These are phyloP conservation scores for Alloplasta piceator DNA, from an alignment of 2,888 invertebrate species.

Conservation along the genomic window DNA sequence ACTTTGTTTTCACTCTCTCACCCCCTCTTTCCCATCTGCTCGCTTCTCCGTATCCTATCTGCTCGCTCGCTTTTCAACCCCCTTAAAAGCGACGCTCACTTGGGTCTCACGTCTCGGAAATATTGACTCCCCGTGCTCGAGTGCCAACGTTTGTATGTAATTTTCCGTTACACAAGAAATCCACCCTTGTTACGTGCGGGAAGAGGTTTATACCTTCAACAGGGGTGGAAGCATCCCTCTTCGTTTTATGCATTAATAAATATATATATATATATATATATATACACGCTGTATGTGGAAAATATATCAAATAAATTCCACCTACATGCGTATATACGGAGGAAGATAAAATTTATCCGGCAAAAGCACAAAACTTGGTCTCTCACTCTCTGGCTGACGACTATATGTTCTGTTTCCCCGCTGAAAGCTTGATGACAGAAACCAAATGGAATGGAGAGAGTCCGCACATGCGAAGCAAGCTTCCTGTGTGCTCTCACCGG, in stretches of 20 bases:
- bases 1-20: background rate
- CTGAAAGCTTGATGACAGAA: constrained; percentile 48
- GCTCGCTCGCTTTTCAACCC: constrained; percentile 41
- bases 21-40: constrained; percentile 6
- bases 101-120: constrained; percentile 53
- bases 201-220: constrained; percentile 42
- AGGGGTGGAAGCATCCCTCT: background rate
- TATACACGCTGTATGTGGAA: background rate
- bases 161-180: constrained; percentile 51
- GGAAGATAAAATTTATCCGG: background rate
- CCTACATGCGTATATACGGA: background rate
- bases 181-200: background rate
- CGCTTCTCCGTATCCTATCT: constrained; percentile 20
- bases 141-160: constrained; percentile 28
- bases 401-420: background rate
- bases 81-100: constrained; percentile 49
- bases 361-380: constrained; percentile 15
- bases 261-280: background rate
- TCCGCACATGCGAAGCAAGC: constrained; percentile 16
- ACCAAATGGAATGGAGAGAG: constrained; percentile 43
- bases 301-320: too few species aligned
- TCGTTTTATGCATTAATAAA: background rate
- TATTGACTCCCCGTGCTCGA: constrained; percentile 46
- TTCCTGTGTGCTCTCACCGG: constrained; percentile 13
- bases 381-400: background rate